Conservation (phyloP, 2,888 invertebrate species). For the Formica aserva region DNA sequence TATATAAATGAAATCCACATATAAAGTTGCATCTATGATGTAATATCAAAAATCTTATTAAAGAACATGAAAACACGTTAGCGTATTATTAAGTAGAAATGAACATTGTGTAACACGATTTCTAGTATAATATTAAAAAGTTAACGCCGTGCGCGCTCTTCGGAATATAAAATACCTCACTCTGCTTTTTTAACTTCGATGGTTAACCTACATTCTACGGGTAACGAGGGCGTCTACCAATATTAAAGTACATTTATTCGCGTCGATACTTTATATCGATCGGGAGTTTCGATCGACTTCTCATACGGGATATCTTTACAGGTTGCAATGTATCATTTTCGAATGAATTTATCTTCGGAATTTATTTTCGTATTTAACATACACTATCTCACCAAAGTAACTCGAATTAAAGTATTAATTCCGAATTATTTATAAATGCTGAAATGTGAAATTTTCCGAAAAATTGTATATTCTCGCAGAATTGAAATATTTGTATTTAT, state of each 20-base stretch:
- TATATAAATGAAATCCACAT: background rate
- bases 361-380: conserved; percentile 20
- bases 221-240: conserved; percentile 53
- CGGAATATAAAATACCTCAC: conserved; percentile 47
- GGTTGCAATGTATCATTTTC: conserved; percentile 31
- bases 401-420: background rate
- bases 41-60: background rate
- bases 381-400: background rate
- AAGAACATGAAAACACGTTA: conserved; percentile 1
- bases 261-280: conserved; percentile 41
- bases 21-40: background rate
- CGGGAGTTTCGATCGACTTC: conserved; percentile 47
- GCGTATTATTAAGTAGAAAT: conserved; percentile 28
- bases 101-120: background rate
- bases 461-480: background rate
- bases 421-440: background rate
- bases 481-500: background rate
- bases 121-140: conserved; percentile 47
- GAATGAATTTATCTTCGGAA: conserved; percentile 5
- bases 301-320: conserved; percentile 22
- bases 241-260: conserved; percentile 51
- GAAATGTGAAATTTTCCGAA: conserved; percentile 1
- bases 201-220: conserved; percentile 53
- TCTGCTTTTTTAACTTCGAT: conserved; percentile 43
- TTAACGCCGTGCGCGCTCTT: conserved; percentile 30